phyloP scores from a whole-genome alignment of 2,888 invertebrate species.

The Dasysyrphus albostriatus region DNA sequence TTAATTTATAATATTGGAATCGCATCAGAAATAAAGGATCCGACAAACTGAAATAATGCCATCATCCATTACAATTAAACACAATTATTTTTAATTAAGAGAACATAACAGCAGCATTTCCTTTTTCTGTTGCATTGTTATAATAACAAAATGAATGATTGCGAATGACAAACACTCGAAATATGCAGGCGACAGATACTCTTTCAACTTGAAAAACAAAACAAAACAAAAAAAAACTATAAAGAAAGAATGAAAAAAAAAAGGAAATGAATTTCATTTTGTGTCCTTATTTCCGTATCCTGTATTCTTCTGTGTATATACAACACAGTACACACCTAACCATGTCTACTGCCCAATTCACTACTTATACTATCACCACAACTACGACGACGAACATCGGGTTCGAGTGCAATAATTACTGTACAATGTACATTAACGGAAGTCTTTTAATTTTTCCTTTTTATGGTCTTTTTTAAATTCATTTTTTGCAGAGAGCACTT shows the following conservation, averaged over 20 bases:
- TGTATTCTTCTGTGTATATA: not conserved
- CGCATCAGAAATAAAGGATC: not conserved
- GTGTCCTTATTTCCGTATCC: slow-evolving; percentile 15
- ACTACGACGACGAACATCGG: not conserved
- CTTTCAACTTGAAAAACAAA: not conserved
- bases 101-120: slow-evolving; percentile 16
- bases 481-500: not conserved
- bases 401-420: slow-evolving; percentile 31
- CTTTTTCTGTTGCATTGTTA: slow-evolving; percentile 20
- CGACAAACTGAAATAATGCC: slow-evolving; percentile 39
- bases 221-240: too few species aligned
- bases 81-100: slow-evolving; percentile 64
- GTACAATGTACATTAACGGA: slow-evolving; percentile 20
- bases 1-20: slow-evolving; percentile 14
- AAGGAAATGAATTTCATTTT: slow-evolving; percentile 30
- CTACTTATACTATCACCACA: slow-evolving; percentile 12
- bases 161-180: slow-evolving; percentile 51
- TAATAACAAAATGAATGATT: slow-evolving; percentile 31
- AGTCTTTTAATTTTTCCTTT: slow-evolving; percentile 32
- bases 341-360: not conserved
- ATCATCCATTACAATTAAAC: slow-evolving; percentile 68
- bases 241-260: not conserved
- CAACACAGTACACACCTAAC: not conserved
- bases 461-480: not conserved
- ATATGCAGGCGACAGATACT: slow-evolving; percentile 36